Evolutionary conservation across 2,797 vertebrate genomes (phyloP).

Genomic region (Smutsia temminckii): DNA sequence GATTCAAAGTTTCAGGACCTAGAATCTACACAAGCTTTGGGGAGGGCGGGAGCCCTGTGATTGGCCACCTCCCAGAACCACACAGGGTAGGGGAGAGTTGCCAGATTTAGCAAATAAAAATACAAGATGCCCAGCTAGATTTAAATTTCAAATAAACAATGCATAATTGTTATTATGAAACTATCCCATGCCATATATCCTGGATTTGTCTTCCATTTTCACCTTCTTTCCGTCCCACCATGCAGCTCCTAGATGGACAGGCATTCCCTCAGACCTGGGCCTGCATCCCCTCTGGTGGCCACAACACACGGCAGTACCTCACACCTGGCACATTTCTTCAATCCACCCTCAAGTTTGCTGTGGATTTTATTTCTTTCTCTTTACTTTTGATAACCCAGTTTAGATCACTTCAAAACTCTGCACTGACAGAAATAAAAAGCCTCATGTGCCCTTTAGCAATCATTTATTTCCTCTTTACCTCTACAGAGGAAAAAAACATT

Average conservation of each 20-base stretch:
- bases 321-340: neutral
- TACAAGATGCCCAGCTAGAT: neutral
- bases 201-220: neutral
- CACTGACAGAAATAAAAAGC: conserved; percentile 9
- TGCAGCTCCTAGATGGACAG: no score
- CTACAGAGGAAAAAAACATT: neutral
- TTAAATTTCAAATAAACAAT: conserved; percentile 22
- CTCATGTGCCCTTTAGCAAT: neutral
- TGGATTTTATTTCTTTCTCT: neutral
- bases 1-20: neutral
- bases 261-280: neutral
- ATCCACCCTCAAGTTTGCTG: neutral
- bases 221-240: neutral
- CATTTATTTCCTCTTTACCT: conserved; percentile 33
- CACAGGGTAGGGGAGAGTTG: neutral
- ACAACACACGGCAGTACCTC: neutral
- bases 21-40: neutral
- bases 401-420: conserved; percentile 43
- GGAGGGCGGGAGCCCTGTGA: neutral
- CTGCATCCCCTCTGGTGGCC: neutral
- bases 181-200: neutral
- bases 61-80: neutral
- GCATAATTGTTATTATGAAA: neutral
- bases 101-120: neutral
- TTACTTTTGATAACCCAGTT: conserved; percentile 36